Evolutionary conservation across 1,140 invertebrate genomes (phyloP).

Genomic region (Bombus terrestris): DNA sequence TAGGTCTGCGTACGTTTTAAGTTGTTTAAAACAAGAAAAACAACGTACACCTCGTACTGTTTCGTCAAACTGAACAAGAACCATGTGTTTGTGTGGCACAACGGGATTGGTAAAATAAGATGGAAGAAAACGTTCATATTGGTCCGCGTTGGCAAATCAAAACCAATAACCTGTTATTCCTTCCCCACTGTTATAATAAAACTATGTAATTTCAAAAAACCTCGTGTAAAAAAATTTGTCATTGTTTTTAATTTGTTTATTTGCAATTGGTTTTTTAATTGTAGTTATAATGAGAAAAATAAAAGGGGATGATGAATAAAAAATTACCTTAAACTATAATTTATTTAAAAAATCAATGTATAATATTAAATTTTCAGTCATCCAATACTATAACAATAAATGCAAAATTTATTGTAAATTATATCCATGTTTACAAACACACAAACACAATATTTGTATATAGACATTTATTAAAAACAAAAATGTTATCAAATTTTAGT

Average conservation of each 20-base stretch:
- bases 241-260: not conserved
- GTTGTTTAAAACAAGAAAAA: slow-evolving; percentile 60
- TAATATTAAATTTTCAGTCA: not conserved
- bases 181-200: not conserved
- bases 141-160: slow-evolving; percentile 75
- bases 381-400: not conserved
- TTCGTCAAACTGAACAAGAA: slow-evolving; percentile 49
- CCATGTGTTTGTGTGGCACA: slow-evolving; percentile 77
- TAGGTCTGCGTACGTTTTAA: slow-evolving; percentile 15
- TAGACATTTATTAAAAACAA: not conserved
- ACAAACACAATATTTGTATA: not conserved
- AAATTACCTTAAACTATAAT: not conserved
- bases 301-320: not conserved
- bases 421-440: not conserved
- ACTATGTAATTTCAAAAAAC: not conserved
- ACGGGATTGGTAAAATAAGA: slow-evolving; percentile 67
- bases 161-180: slow-evolving; percentile 35
- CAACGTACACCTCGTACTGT: slow-evolving; percentile 27
- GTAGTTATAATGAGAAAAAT: not conserved
- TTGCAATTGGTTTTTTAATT: not conserved
- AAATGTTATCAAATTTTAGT: slow-evolving; percentile 7
- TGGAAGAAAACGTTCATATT: slow-evolving; percentile 54
- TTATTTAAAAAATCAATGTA: slow-evolving; percentile 18
- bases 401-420: slow-evolving; percentile 17
- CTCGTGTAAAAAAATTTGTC: not conserved